Evolutionary conservation across 2,113 vertebrate species (phyloP), one percentile per base, ranked within the genome.

Genomic region (Aphyosemion australe): DNA sequence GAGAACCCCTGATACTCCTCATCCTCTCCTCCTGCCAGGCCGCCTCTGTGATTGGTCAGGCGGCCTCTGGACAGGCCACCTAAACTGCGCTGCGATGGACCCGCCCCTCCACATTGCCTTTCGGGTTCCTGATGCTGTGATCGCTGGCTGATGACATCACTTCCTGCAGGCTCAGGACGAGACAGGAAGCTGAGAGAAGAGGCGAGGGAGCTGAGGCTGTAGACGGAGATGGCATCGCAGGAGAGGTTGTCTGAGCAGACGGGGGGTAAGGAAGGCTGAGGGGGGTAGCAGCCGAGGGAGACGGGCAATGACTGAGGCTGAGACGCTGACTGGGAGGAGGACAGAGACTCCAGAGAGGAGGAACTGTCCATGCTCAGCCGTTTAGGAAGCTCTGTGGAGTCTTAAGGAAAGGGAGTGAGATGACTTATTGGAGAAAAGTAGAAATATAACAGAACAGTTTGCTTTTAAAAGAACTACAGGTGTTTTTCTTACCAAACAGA

Each of bases 151-250:
- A 82, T 85, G 1, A 89, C 82, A 50, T 97, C 96, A 2, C 90
- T 82, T 10, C 83, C 18, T 0, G 87, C 91, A 0, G 89, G 89
- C 56, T 99, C 97, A 0, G 94, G 92, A 56, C 95, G 94, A 60
- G 96, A 95, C 77, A 93, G 93, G 61, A 98, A 98, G 72, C 96
- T 97, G 93, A 97, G 94, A 13, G 96, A 98, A 48, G 96, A 99
- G 52, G 96, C 93, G 4, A 98, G 95, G 55, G 97, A 99, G 90
- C 96, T 98, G 78, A 99, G 93, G 78, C 96, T 98, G 88, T 99
- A 99, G 48, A 99, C 95, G 0, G 97, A 99, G 85, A 99, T 95
- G 90, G 96, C 95, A 6, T 99, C 97, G 0, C 95, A 95, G 41
- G 95, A 94, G 20, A 96, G 83, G 84, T 90, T 94, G 83, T 98